Evolutionary conservation across 2,113 vertebrate genomes (phyloP), one percentile per base, ranked within the genome.

Genomic region (Eolophus roseicapilla): DNA sequence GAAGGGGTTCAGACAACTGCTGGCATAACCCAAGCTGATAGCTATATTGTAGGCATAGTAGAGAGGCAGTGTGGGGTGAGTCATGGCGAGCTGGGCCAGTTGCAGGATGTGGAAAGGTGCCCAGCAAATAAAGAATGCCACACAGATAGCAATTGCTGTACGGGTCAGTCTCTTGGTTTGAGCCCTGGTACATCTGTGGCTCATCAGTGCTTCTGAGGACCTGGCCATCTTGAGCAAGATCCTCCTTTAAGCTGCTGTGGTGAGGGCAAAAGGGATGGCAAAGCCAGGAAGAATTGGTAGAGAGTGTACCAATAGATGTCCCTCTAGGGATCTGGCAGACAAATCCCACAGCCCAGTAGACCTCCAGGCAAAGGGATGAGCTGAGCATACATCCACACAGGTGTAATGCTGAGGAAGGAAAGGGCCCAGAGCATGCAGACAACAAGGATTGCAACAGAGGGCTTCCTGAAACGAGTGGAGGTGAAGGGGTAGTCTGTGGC

Each of bases 261-360:
- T 97, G 69, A 98, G 78, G 21, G 69, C 68, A 52, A 98, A 95
- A 9, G 97, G 96, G 70, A 97, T 87, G 37, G 97, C 97, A 13
- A 98, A 98, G 25, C 97, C 44, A 98, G 74, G 83, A 98, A 93
- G 79, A 98, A 98, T n/a, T 98, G 97, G 86, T 98, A 98, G 28
- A 98, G 97, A 7, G 97, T 97, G 80, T 98, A 98, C 95, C 92
- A 97, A 73, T 97, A 97, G 17, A 96, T 93, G 57, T 97, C 83
- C 19, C 86, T 94, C n/a, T 91, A 80, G 6, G 93, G 97, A 21
- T 96, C 80, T 27, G 97, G 97, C 7, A 97, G 83, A 20, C 14
- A 43, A 25, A 97, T 96, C 52, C 96, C 96, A 9, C 96, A 97
- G 24, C 97, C 97, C 17, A 91, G 49, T 2, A 97, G 94, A 35